Conservation (phyloP, 2,113 vertebrate genomes). For the Alosa alosa region DNA sequence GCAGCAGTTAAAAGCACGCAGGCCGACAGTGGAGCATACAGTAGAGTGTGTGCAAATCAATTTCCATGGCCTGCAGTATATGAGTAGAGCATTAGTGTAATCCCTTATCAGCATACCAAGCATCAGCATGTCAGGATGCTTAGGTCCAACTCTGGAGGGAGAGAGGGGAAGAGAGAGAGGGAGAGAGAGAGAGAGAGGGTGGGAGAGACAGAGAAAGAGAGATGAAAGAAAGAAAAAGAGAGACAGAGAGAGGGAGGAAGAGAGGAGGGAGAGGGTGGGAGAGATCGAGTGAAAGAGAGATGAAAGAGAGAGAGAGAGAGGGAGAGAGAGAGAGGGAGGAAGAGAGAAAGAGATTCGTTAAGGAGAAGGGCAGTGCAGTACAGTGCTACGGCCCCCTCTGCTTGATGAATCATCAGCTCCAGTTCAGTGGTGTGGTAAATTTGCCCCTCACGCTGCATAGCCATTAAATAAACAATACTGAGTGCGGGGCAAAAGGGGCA, state of each 20-base stretch:
- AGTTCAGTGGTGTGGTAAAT: constrained; percentile 44
- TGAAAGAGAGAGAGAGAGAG: too few relatives aligned
- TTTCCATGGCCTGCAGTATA: background rate
- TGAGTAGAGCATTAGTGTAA: constrained; percentile 34
- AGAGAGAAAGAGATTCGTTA: background rate
- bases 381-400: background rate
- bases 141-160: background rate
- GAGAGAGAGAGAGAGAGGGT: too few relatives aligned
- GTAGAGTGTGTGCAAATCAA: background rate
- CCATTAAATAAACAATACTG: constrained; percentile 43
- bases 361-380: background rate
- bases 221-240: too few relatives aligned
- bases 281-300: too few relatives aligned
- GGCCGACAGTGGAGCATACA: background rate
- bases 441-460: constrained; percentile 25
- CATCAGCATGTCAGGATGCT: constrained; percentile 25
- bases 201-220: too few relatives aligned
- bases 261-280: too few relatives aligned
- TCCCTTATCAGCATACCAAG: constrained; percentile 32
- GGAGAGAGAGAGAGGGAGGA: too few relatives aligned
- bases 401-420: constrained; percentile 45
- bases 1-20: background rate
- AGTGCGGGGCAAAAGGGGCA: background rate
- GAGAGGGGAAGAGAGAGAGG: background rate
- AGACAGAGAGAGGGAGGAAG: too few relatives aligned